A percentile compares a stretch with the other conserved stretches of the same genome.
Conservation (phyloP, 1,140 invertebrate genomes). For the Tetraneura akinire region DNA sequence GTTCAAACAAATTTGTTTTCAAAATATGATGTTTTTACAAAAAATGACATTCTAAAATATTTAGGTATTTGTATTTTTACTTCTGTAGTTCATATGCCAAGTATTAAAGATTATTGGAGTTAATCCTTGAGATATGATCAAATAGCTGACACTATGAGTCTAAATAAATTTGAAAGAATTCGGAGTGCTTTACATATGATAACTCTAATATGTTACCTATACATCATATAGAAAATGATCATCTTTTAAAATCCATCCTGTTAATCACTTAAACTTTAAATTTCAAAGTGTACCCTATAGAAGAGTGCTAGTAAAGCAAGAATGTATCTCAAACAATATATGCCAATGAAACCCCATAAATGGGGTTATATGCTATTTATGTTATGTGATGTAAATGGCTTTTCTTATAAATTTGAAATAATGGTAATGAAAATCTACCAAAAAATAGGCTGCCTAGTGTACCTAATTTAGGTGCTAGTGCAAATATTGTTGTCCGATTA, state of each 20-base stretch:
- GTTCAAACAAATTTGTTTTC: background rate
- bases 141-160: background rate
- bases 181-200: background rate
- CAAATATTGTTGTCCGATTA: background rate
- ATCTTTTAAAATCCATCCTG: background rate
- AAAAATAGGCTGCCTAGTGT: background rate
- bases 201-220: background rate
- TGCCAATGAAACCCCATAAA: background rate
- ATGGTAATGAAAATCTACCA: background rate
- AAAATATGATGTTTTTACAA: background rate
- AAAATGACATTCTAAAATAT: background rate
- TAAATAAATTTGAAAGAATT: background rate
- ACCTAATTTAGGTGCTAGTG: background rate
- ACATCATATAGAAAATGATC: background rate
- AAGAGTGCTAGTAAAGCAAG: background rate
- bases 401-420: conserved; percentile 3
- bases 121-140: background rate
- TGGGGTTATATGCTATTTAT: background rate
- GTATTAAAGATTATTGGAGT: background rate
- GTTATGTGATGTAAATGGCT: background rate
- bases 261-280: background rate
- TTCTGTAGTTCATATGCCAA: background rate
- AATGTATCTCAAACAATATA: background rate
- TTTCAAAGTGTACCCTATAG: background rate
- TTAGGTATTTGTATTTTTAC: background rate